Base-by-base conservation (phyloP, 2,888 invertebrate species). In the Epinotia demarniana region DNA sequence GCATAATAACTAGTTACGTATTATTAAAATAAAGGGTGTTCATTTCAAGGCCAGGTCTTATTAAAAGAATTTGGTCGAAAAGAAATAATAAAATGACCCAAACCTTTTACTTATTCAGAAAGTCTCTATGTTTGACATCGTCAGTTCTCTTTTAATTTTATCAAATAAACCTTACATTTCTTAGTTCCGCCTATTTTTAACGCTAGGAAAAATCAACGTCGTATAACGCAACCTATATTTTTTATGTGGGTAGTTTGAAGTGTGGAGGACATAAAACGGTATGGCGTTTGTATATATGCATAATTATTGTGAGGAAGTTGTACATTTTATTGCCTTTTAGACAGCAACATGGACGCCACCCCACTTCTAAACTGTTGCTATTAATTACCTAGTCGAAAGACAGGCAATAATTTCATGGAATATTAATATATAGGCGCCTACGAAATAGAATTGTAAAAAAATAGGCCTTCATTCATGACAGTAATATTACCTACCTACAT, bases 241-340 rank as follows among this genome's bases (percentile, higher is more conserved):
- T 3, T 49, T 13, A 13, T 49, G 1, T 3, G 49, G 12, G 16
- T 49, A 49, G 16, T 16, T 60, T 27, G 16, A 13, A 60, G 27
- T 60, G 27, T 60, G 13, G 60, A 60, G 60, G n/a, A 8, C 60
- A 60, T 27, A 60, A 33, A 60, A 60, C 27, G 23, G 6, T 27
- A 23, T 27, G 60, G 23, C 23, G 27, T 60, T 12, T 27, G 60
- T 61, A 61, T 19, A n/a, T 60, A 60, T 60, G n/a, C n/a, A 60
- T 8, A 16, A 60, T 16, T 33, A 16, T 60, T 60, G 27, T 60
- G 33, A 27, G 23, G 27, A 27, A 60, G 27, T 60, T n/a, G 60
- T 27, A 16, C 60, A 16, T 8, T 62, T 62, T 62, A 62, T 62
- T 62, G 62, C 61, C 57, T 60, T 23, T 43, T 16, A 13, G 60